phyloP scores from a whole-genome alignment of 2,888 invertebrate genomes.

The Orthonevra nobilis region DNA sequence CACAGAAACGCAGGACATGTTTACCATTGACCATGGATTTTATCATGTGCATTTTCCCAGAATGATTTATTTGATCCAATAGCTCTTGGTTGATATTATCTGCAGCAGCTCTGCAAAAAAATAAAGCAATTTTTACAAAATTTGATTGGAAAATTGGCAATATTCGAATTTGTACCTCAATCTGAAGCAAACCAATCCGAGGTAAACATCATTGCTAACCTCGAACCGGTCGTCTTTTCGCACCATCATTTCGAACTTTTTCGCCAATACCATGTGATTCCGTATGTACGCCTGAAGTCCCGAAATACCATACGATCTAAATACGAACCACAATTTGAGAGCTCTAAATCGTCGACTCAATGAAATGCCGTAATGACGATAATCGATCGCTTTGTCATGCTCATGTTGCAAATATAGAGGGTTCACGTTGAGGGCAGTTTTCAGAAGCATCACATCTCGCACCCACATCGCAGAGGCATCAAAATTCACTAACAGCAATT shows the following conservation, averaged over 20 bases:
- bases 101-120: too few relatives aligned
- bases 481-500: constrained; percentile 91
- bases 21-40: constrained; percentile 88
- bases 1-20: constrained; percentile 90
- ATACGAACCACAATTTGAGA: constrained; percentile 93
- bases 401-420: constrained; percentile 92
- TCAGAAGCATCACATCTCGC: constrained; percentile 87
- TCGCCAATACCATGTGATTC: constrained; percentile 89
- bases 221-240: constrained; percentile 87
- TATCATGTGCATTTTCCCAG: constrained; percentile 92
- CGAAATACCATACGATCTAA: constrained; percentile 89
- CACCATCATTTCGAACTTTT: constrained; percentile 87
- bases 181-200: constrained; percentile 90
- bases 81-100: constrained; percentile 89
- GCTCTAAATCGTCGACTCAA: constrained; percentile 91
- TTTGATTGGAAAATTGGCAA: too few relatives aligned
- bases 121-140: too few relatives aligned
- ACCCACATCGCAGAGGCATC: constrained; percentile 94
- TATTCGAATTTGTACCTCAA: constrained; percentile 80
- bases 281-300: constrained; percentile 92
- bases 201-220: constrained; percentile 87
- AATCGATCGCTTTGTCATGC: constrained; percentile 86
- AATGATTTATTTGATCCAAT: constrained; percentile 89
- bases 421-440: constrained; percentile 91
- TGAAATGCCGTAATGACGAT: constrained; percentile 93